Evolutionary conservation across 1,140 invertebrate species (phyloP).

Genomic region (Cataglyphis hispanica): DNA sequence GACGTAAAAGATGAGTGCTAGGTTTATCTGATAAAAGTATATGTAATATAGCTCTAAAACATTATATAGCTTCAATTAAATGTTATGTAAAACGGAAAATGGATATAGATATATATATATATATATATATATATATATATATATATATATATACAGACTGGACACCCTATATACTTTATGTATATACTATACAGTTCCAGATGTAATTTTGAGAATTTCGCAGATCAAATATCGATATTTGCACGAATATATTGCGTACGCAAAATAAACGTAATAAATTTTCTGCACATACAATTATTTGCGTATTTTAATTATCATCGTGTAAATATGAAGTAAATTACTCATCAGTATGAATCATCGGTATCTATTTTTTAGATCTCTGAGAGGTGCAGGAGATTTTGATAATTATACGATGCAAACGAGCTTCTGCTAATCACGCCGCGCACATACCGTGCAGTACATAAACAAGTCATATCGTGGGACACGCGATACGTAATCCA

Average conservation of each 20-base stretch:
- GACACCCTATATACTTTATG: too few species aligned
- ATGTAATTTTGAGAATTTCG: not conserved
- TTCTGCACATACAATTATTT: not conserved
- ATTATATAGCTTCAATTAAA: too few species aligned
- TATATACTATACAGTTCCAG: not conserved
- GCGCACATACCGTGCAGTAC: constrained; percentile 23
- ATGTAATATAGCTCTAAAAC: too few species aligned
- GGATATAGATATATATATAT: too few species aligned
- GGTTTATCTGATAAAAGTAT: not conserved
- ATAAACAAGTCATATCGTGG: constrained; percentile 70
- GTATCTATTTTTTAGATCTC: not conserved
- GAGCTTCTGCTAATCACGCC: constrained; percentile 36
- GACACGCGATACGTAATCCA: constrained; percentile 66
- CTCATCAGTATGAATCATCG: not conserved
- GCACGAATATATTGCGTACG: not conserved
- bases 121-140: too few species aligned
- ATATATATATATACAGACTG: too few species aligned
- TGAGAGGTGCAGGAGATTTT: not conserved
- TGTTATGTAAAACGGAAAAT: too few species aligned
- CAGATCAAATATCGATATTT: constrained; percentile 10
- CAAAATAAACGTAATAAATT: not conserved
- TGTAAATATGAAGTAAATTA: not conserved
- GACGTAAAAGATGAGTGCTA: not conserved
- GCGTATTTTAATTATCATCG: not conserved
- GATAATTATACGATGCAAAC: not conserved